phyloP scores from a whole-genome alignment of 2,888 invertebrate genomes.

The Polydrusus tereticollis region DNA sequence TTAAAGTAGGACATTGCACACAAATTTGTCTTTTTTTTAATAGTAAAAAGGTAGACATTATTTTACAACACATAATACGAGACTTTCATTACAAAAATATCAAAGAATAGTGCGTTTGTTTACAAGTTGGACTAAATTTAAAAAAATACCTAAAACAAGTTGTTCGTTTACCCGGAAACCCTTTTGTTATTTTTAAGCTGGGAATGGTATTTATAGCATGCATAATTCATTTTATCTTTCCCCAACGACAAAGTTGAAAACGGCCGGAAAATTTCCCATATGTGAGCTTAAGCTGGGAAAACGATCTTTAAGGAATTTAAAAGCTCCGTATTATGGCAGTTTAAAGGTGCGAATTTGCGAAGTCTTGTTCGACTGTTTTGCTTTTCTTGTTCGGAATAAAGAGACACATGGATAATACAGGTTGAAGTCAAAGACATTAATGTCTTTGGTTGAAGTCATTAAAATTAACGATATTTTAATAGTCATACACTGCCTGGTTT shows the following conservation, averaged over 20 bases:
- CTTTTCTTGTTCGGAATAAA: conserved; percentile 1
- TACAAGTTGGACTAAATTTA: no score
- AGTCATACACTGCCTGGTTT: no score
- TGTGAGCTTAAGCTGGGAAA: conserved; percentile 40
- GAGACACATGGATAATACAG: background rate
- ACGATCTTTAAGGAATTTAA: conserved; percentile 31
- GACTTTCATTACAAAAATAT: no score
- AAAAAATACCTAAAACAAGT: conserved; percentile 1
- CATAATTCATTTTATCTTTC: conserved; percentile 43
- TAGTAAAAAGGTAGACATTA: no score
- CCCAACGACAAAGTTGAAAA: conserved; percentile 43
- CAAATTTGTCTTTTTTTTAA: no score
- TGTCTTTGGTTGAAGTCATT: no score
- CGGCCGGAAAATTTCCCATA: conserved; percentile 46
- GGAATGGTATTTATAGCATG: conserved; percentile 39
- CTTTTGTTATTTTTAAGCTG: conserved; percentile 39
- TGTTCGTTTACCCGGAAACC: conserved; percentile 6
- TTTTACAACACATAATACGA: no score
- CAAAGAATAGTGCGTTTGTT: no score
- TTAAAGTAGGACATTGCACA: no score
- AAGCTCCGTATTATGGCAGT: conserved; percentile 10
- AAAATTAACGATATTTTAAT: no score
- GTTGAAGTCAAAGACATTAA: no score
- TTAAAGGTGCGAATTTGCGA: conserved; percentile 13
- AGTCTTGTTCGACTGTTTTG: conserved; percentile 20